Percentiles rank a stretch among this genome's conserved stretches.
Conservation (phyloP, 1,140 invertebrate genomes). For the Bacillus rossius region DNA sequence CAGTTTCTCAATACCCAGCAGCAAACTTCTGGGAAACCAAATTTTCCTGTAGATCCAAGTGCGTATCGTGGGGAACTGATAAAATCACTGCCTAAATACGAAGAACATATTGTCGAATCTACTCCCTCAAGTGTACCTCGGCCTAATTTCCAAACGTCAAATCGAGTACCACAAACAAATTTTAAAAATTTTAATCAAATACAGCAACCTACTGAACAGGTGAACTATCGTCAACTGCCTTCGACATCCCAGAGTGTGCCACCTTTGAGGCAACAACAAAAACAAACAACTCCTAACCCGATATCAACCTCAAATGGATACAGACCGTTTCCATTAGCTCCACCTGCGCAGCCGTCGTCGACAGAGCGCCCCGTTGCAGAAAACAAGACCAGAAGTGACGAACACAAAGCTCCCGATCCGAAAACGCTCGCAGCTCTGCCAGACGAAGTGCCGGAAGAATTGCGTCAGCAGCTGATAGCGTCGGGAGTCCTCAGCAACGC, state of each 20-base stretch:
- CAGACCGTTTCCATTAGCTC: constrained; percentile 27
- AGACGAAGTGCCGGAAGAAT: constrained; percentile 80
- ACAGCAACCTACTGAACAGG: too few species aligned
- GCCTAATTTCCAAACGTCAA: constrained; percentile 33
- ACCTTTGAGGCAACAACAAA: not conserved
- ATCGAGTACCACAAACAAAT: constrained; percentile 17
- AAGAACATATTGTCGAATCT: constrained; percentile 29
- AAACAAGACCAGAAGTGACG: constrained; percentile 26
- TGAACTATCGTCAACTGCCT: constrained; percentile 14
- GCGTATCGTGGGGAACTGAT: constrained; percentile 1
- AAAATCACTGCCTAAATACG: constrained; percentile 5
- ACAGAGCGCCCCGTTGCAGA: not conserved
- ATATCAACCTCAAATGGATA: constrained; percentile 21
- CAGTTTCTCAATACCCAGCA: constrained; percentile 1
- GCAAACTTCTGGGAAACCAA: not conserved
- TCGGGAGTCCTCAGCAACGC: constrained; percentile 81
- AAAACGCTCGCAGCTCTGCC: constrained; percentile 59
- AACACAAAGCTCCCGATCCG: constrained; percentile 47
- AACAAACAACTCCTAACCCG: constrained; percentile 15
- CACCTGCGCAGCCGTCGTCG: constrained; percentile 29
- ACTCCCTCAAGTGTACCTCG: constrained; percentile 42
- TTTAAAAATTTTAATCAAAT: too few species aligned
- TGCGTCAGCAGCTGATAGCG: constrained; percentile 72
- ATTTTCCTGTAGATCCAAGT: not conserved
- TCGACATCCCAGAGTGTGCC: constrained; percentile 14